These are phyloP conservation scores for Hydropsyche tenuis DNA, from an alignment of 1,140 invertebrate species.

Conservation along the genomic window DNA sequence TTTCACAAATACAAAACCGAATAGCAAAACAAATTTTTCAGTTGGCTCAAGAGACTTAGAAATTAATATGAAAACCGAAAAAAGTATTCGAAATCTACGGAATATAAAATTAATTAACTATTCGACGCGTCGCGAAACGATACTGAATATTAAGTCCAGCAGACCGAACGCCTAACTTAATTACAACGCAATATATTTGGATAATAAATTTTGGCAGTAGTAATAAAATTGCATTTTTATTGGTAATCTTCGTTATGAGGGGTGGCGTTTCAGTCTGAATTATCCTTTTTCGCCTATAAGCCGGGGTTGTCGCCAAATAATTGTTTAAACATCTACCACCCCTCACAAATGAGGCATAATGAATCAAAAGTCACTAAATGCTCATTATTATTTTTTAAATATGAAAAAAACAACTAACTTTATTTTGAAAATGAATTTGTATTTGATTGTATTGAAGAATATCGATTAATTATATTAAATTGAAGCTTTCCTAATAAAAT, in stretches of 20 bases:
- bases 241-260: conserved; percentile 35
- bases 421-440: too few species aligned
- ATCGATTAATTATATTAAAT: too few species aligned
- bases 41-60: too few species aligned
- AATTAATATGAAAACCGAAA: too few species aligned
- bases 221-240: conserved; percentile 42
- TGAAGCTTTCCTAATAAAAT: too few species aligned
- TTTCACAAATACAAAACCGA: neutral
- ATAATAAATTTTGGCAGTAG: conserved; percentile 40
- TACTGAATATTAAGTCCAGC: conserved; percentile 33
- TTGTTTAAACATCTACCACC: conserved; percentile 35
- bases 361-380: too few species aligned
- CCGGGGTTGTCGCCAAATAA: conserved; percentile 5
- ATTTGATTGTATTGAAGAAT: too few species aligned
- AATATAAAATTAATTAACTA: conserved; percentile 12
- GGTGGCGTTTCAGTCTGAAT: neutral
- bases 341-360: neutral
- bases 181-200: conserved; percentile 40
- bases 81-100: neutral
- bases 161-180: conserved; percentile 39
- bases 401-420: too few species aligned
- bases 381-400: too few species aligned
- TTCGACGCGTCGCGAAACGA: neutral
- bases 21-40: neutral
- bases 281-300: neutral